These are phyloP conservation scores for Sylvietta virens DNA, from an alignment of 2,113 vertebrate species.

Conservation along the genomic window DNA sequence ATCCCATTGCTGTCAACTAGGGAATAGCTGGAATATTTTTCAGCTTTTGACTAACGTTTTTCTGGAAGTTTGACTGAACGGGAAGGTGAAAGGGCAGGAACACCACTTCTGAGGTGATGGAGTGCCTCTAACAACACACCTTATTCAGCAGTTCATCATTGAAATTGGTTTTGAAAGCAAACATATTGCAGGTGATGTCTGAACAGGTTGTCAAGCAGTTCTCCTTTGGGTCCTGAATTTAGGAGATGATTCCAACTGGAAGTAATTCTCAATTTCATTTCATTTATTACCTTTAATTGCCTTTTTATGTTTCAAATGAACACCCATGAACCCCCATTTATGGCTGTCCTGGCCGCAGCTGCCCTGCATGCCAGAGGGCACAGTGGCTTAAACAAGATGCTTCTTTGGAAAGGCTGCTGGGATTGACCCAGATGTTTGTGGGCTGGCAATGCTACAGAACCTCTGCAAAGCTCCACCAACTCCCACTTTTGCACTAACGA, in stretches of 20 bases:
- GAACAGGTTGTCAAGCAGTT: background rate
- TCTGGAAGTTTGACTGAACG: background rate
- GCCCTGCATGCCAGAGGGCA: background rate
- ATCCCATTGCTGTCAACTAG: background rate
- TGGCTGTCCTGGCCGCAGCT: background rate
- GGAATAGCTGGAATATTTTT: background rate
- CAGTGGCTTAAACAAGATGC: background rate
- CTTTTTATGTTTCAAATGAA: background rate
- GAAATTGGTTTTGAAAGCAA: background rate
- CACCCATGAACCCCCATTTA: background rate
- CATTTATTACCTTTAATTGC: background rate
- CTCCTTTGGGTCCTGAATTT: background rate
- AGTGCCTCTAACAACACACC: background rate
- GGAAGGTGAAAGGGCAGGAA: background rate
- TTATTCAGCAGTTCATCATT: background rate
- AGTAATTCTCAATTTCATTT: background rate
- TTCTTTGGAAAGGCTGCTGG: background rate
- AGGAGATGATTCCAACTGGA: background rate
- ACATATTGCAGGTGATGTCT: background rate
- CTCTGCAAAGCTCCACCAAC: background rate
- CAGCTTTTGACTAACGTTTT: background rate
- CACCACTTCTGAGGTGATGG: background rate
- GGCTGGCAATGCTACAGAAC: rapidly evolving
- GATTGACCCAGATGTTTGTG: background rate
- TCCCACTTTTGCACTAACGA: background rate